phyloP scores from a whole-genome alignment of 1,140 invertebrate species.

The Octopus sinensis region DNA sequence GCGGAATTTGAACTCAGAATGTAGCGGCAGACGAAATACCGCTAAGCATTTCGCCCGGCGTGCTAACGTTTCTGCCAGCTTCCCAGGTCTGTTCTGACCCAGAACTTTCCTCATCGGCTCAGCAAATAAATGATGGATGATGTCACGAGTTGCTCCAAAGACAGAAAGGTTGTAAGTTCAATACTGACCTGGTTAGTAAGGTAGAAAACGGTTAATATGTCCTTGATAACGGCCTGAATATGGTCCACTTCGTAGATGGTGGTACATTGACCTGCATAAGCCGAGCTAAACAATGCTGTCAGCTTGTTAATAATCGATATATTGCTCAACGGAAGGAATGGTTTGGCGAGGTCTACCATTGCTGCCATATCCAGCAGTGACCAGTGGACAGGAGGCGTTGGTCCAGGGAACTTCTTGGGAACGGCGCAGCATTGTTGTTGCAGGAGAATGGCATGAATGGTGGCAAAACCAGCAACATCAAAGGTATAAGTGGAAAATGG shows the following conservation, averaged over 20 bases:
- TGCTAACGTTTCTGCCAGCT: too few relatives aligned
- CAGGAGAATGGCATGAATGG: background rate
- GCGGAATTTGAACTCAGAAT: too few relatives aligned
- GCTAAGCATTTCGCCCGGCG: too few relatives aligned
- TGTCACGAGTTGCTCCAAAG: too few relatives aligned
- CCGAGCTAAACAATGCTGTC: background rate
- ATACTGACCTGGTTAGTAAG: background rate
- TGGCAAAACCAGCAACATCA: background rate
- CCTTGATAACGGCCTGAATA: background rate
- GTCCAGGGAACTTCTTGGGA: background rate
- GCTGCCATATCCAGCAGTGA: background rate
- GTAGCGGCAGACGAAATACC: too few relatives aligned
- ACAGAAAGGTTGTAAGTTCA: too few relatives aligned
- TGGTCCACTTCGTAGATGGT: background rate
- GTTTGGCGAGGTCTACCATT: background rate
- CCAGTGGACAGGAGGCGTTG: background rate
- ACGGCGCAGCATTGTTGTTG: background rate
- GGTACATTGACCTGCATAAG: background rate
- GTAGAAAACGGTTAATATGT: background rate
- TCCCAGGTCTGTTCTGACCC: too few relatives aligned
- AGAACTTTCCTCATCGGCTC: too few relatives aligned
- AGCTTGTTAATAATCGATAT: background rate
- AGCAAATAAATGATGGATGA: too few relatives aligned
- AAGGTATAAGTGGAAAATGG: background rate
- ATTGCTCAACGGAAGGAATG: background rate